A percentile compares a stretch with the other conserved stretches of the same genome.
Conservation (phyloP, 2,797 vertebrate species). For the Florisuga fusca region DNA sequence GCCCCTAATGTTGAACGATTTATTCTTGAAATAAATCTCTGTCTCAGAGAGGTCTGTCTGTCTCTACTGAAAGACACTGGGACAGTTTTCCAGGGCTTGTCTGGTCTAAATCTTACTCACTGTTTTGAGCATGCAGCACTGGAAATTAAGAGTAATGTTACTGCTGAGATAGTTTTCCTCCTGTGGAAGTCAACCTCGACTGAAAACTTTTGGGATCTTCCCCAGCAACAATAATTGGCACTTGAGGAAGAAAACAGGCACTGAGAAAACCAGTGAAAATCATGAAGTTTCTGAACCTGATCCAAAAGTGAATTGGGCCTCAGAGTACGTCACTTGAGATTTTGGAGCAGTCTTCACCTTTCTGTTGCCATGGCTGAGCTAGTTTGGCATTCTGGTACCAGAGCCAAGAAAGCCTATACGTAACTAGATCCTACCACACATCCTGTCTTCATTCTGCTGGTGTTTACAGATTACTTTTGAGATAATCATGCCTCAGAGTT, state of each 20-base stretch:
- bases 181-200: neutral
- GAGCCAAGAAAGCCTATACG: no score
- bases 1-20: neutral
- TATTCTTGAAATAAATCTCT: neutral
- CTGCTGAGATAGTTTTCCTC: neutral
- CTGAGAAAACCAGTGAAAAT: neutral
- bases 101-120: neutral
- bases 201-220: neutral
- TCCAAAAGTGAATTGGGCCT: neutral
- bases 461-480: neutral
- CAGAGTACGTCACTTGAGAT: neutral
- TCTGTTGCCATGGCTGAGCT: neutral
- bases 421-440: neutral
- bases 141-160: neutral
- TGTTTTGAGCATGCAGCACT: neutral
- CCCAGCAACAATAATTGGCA: neutral
- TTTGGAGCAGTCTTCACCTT: neutral
- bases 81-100: neutral
- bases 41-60: no score
- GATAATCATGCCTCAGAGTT: neutral
- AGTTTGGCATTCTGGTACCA: neutral
- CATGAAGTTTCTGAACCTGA: neutral
- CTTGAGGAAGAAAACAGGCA: neutral
- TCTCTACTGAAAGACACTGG: neutral
- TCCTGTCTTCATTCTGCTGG: neutral